Conservation (phyloP, 1,140 invertebrate species). For the Musca domestica region DNA sequence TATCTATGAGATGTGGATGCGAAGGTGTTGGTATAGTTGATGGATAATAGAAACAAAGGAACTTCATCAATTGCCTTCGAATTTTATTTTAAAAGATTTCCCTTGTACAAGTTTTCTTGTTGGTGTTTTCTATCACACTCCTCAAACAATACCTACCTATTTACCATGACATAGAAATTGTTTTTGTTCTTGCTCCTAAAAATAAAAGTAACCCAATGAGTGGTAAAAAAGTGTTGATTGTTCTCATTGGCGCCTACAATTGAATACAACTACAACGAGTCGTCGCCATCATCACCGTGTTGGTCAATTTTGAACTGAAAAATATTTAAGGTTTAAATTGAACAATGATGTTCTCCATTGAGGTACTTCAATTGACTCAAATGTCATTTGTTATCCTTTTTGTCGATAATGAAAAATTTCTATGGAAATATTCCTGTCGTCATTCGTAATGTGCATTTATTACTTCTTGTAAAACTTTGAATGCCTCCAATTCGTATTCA, state of each 20-base stretch:
- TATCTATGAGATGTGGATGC: neutral
- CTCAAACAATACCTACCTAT: neutral
- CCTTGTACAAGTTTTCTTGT: neutral
- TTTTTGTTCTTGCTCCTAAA: neutral
- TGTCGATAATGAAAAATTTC: neutral
- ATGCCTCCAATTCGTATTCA: neutral
- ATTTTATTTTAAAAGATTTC: neutral
- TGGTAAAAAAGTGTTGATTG: neutral
- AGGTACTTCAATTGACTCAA: neutral
- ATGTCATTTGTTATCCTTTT: constrained; percentile 10
- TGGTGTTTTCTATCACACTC: too few relatives aligned
- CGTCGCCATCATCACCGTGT: too few relatives aligned
- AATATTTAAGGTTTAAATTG: constrained; percentile 16
- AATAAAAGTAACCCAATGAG: neutral
- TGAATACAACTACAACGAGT: too few relatives aligned
- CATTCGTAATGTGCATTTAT: neutral
- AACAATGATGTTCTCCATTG: constrained; percentile 16
- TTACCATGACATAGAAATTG: too few relatives aligned
- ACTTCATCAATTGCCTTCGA: neutral
- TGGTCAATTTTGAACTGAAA: too few relatives aligned
- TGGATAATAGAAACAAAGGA: too few relatives aligned
- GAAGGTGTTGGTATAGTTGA: too few relatives aligned
- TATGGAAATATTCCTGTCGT: neutral
- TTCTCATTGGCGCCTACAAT: neutral
- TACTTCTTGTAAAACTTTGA: too few relatives aligned